These are phyloP conservation scores for Bergia sp. DNA, from an alignment of 92 coral and sea anemone genomes.

Conservation along the genomic window DNA sequence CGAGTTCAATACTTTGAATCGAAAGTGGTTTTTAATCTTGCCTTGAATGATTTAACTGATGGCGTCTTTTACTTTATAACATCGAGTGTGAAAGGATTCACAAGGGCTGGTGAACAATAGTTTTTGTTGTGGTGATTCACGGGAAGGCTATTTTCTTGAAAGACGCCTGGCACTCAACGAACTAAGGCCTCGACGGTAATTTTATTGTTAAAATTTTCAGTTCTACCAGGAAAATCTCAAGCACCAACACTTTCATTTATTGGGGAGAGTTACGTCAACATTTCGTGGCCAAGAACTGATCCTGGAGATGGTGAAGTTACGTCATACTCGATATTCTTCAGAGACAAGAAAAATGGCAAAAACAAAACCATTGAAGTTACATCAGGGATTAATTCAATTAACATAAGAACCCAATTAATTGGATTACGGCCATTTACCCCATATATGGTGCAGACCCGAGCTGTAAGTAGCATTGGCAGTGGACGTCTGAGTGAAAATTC, in stretches of 20 bases:
- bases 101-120: too few species aligned
- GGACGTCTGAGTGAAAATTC: conserved; percentile 3
- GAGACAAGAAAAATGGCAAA: neutral
- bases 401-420: neutral
- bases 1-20: too few species aligned
- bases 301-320: neutral
- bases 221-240: neutral
- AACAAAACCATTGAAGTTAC: conserved; percentile 3
- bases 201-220: neutral
- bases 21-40: too few species aligned
- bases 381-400: neutral
- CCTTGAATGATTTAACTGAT: too few species aligned
- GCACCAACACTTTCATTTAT: conserved; percentile 10
- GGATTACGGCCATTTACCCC: conserved; percentile 30
- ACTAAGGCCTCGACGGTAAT: too few species aligned
- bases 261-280: conserved; percentile 1
- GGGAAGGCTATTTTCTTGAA: too few species aligned
- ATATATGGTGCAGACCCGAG: neutral
- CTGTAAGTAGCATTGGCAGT: neutral
- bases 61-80: too few species aligned
- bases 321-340: conserved; percentile 1
- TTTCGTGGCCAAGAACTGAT: conserved; percentile 2
- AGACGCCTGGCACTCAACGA: too few species aligned
- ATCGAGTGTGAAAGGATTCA: too few species aligned
- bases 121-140: too few species aligned